Base-by-base conservation (phyloP, 2,888 invertebrate genomes). In the Agonopterix heracliana region DNA sequence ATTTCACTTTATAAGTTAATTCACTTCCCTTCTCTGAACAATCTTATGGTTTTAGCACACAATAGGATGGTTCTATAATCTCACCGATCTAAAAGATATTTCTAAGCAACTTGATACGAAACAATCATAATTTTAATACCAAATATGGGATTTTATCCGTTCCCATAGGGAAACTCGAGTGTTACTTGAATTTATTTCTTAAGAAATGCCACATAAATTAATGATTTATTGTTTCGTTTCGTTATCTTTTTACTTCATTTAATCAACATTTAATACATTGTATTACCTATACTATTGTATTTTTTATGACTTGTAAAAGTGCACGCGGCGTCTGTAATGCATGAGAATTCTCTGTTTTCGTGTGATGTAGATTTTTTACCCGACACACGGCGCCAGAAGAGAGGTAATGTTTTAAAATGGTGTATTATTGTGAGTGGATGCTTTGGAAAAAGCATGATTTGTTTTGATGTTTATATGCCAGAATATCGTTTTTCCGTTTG, bases 111-210 rank as follows among this genome's bases (percentile, higher is more conserved):
- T 26, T 26, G 26, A 26, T 26, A 26, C 7, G 38, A 13, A 48
- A 48, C 44, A 44, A 44, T 45, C 44, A 45, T 48, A 43, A 42
- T 46, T 44, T 47, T 26, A 42, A 48, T 49, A 42, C 49, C 49
- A 53, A 51, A 51, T 51, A 49, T 51, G 53, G 51, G 11, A 47
- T 38, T 43, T 46, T 44, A 41, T 46, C 11, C 26, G 26, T 26
- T 26, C 26, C 26, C 26, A 26, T 7, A 26, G 26, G 26, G 26
- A 26, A 26, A 26, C 26, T 26, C 26, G 26, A 26, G 26, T 26
- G 26, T 26, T 26, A 26, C 26, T 26, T 26, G 26, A 26, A 26
- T 26, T 26, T 26, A 26, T 26, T 26, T 26, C 26, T 26, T 26
- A 26, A 26, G 5, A 26, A 26, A 26, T 26, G 26, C 26, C 26